Evolutionary conservation across 2,797 vertebrate genomes (phyloP), one percentile per base, ranked within the genome.

Genomic region (Podargus strigoides): DNA sequence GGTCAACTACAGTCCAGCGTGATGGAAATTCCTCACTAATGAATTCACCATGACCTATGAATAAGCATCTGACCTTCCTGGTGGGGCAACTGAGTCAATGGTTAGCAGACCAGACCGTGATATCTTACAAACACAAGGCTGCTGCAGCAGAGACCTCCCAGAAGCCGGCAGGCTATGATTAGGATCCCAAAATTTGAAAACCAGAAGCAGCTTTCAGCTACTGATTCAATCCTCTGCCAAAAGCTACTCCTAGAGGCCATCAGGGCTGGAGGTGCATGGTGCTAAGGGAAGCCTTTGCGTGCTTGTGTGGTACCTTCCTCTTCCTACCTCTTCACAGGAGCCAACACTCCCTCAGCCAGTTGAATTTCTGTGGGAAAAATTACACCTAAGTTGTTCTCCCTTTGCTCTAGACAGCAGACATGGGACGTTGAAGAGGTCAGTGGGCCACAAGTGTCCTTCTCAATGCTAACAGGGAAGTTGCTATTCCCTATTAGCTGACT

Each of bases 321-420:
- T 7, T 67, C 12, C 44, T 49, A 34, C 16, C 34, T 72, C 22
- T 10, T 70, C 21, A 3, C 19, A 9, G 37, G 20, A 93, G 17
- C 32, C 55, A 69, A 37, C 9, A 0, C 5, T 69, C 12, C 23
- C 37, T 52, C 0, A 0, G 20, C 24, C 19, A 7, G 32, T 15
- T 1, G 12, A 39, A 10, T 46, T 76, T 82, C 34, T 42, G 7
- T 1, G 7, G 63, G 36, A 34, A 34, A 75, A 69, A 18, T 18
- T 6, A 17, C 14, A 20, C 6, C 7, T 2, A 19, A n/a, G 32
- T 7, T 5, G 6, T 36, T 76, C 8, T 63, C 4, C 49, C 14
- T 62, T 55, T 12, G 12, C 67, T 53, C 44, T 24, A 7, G 28
- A 6, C 10, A 75, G 24, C 18, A 39, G 24, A 3, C 3, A 32